These are phyloP conservation scores for Gymnocypris eckloni DNA, from an alignment of 2,797 vertebrate genomes.

Conservation along the genomic window DNA sequence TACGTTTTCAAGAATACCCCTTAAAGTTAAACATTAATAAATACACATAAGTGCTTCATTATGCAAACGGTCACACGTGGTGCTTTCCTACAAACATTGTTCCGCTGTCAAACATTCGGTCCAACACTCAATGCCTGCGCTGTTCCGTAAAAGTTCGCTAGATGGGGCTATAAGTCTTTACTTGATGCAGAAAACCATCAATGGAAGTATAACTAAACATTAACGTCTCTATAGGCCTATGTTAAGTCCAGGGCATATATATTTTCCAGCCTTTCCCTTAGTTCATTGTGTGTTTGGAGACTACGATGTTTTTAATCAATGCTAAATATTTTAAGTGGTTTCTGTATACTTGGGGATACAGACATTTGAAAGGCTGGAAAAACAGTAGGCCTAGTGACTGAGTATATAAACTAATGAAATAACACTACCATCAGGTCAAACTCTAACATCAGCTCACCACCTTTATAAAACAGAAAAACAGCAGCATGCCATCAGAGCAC, in stretches of 20 bases:
- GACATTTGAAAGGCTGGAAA: not conserved
- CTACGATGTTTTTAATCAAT: not conserved
- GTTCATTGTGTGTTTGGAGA: not conserved
- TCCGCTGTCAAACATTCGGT: not conserved
- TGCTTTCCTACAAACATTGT: not conserved
- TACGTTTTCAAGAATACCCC: not conserved
- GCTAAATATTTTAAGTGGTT: not conserved
- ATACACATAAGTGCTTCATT: not conserved
- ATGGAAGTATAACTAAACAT: not conserved
- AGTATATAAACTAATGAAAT: not conserved
- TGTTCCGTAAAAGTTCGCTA: conserved; percentile 67
- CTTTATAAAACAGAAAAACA: not conserved
- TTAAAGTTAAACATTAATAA: not conserved
- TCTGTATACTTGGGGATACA: not conserved
- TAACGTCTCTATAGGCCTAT: not conserved
- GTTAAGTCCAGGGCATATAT: not conserved
- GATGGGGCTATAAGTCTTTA: conserved; percentile 81
- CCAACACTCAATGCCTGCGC: not conserved
- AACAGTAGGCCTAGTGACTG: not conserved
- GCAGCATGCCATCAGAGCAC: too few species aligned
- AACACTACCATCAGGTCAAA: not conserved
- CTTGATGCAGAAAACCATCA: conserved; percentile 48
- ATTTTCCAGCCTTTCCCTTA: not conserved
- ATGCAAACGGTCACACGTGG: not conserved
- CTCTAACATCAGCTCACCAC: not conserved